Evolutionary conservation across 2,888 invertebrate species (phyloP).

Genomic region (Agrochola circellaris): DNA sequence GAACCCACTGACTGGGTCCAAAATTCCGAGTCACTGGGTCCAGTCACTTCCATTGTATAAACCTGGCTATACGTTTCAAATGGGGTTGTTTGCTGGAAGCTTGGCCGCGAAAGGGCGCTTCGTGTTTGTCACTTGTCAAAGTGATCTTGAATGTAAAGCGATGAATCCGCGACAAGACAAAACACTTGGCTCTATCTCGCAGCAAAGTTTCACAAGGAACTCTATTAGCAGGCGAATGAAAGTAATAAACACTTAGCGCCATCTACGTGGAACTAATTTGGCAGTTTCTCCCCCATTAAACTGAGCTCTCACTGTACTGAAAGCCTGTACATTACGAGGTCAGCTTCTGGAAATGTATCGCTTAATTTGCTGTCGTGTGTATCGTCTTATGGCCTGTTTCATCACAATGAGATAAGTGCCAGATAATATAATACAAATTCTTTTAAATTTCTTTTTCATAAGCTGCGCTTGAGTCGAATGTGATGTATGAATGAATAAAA

Average conservation of each 20-base stretch:
- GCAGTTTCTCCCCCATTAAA: background rate
- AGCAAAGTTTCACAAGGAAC: background rate
- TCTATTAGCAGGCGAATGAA: background rate
- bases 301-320: background rate
- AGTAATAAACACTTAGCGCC: background rate
- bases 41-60: too few relatives aligned
- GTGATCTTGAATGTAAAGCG: background rate
- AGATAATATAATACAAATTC: background rate
- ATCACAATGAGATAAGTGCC: background rate
- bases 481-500: slow-evolving; percentile 45
- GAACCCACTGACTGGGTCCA: too few relatives aligned
- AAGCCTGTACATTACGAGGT: background rate
- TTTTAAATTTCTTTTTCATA: slow-evolving; percentile 17
- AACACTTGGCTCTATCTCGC: background rate
- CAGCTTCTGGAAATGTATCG: background rate
- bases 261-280: background rate
- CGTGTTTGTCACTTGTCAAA: background rate
- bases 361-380: too few relatives aligned
- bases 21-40: too few relatives aligned
- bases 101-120: background rate
- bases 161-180: background rate
- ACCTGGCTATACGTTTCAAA: background rate
- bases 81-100: background rate
- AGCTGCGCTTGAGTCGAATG: slow-evolving; percentile 22
- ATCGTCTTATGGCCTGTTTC: background rate